phyloP scores from a whole-genome alignment of 1,140 invertebrate species.

The Babylonia areolata region DNA sequence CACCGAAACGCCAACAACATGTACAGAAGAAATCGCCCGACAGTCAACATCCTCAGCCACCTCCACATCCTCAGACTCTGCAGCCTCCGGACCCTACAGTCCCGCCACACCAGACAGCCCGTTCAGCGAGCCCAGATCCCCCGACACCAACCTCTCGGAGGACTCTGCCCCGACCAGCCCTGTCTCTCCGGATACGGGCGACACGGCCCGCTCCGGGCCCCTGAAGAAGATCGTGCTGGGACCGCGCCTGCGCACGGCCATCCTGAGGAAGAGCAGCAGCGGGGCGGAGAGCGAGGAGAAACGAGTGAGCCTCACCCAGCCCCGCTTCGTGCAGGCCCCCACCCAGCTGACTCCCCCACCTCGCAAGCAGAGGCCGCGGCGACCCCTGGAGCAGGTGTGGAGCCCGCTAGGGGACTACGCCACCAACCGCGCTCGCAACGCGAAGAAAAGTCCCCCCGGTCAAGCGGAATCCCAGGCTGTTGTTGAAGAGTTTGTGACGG shows the following conservation, averaged over 20 bases:
- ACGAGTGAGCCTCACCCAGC: conserved; percentile 26
- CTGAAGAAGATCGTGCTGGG: conserved; percentile 23
- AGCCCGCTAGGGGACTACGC: not conserved
- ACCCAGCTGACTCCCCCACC: conserved; percentile 1
- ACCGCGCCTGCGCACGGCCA: conserved; percentile 19
- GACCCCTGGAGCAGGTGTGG: conserved; percentile 26
- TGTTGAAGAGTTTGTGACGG: not conserved
- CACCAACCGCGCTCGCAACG: not conserved
- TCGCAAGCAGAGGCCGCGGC: conserved; percentile 14
- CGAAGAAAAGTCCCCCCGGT: not conserved
- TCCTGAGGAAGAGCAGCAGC: conserved; percentile 22
- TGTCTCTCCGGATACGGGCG: conserved; percentile 18
- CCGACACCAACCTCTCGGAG: no score
- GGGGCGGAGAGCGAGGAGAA: conserved; percentile 9
- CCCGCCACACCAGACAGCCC: not conserved
- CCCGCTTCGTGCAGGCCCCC: not conserved
- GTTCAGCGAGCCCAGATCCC: not conserved
- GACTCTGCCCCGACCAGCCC: not conserved
- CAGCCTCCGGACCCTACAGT: not conserved
- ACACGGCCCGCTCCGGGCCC: not conserved
- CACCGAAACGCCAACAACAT: no score
- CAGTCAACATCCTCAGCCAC: no score
- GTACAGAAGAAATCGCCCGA: no score
- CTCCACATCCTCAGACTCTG: not conserved
- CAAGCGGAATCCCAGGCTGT: not conserved